These are phyloP conservation scores for Rhynchotus rufescens DNA, from an alignment of 2,797 vertebrate genomes.

Conservation along the genomic window DNA sequence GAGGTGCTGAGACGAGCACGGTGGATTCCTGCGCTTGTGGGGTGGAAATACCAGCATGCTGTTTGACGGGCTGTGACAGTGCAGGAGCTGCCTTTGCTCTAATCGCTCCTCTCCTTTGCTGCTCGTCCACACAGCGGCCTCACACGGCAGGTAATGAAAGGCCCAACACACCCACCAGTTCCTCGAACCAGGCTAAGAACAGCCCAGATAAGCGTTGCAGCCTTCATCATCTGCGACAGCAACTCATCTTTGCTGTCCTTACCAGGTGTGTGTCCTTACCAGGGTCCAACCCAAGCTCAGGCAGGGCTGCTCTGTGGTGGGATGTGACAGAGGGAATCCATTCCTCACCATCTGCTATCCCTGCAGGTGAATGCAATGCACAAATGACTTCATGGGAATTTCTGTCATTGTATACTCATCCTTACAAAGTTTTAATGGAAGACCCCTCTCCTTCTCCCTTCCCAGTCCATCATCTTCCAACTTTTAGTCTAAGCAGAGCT, in stretches of 20 bases:
- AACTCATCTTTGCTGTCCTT: rapidly evolving
- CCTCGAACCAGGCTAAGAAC: not conserved
- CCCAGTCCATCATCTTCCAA: not conserved
- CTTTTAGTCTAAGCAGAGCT: not conserved
- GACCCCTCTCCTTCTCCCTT: not conserved
- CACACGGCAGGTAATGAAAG: not conserved
- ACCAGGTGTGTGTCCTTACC: rapidly evolving
- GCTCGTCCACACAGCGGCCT: not conserved
- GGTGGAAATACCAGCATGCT: not conserved
- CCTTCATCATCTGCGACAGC: not conserved
- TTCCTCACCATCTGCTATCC: not conserved
- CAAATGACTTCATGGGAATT: not conserved
- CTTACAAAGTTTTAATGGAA: not conserved
- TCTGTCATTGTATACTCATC: not conserved
- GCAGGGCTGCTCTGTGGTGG: not conserved
- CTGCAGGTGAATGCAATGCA: not conserved
- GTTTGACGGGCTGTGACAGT: conserved; percentile 15
- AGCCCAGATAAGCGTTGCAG: not conserved
- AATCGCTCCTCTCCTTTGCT: conserved; percentile 11
- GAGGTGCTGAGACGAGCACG: not conserved
- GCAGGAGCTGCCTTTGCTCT: conserved; percentile 18
- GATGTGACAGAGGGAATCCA: too few relatives aligned
- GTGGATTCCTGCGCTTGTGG: not conserved
- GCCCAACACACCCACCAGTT: not conserved
- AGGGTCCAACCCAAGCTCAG: not conserved